A percentile compares a stretch with the other conserved stretches of the same genome.
Conservation (phyloP, 2,888 invertebrate genomes). For the Drosophila merina region DNA sequence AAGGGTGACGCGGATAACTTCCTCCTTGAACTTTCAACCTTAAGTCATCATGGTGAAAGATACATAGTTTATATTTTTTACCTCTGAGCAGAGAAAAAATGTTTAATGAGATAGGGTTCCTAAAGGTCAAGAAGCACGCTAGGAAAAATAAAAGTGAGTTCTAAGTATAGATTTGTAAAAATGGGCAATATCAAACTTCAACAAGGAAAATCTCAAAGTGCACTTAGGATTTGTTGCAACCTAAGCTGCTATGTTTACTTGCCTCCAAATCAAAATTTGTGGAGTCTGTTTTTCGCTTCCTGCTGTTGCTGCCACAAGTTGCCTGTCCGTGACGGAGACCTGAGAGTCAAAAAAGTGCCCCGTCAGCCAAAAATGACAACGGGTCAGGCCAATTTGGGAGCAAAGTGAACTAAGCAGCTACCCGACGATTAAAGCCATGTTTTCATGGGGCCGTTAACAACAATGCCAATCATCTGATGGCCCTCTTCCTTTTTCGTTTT, state of each 20-base stretch:
- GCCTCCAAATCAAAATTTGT: slow-evolving; percentile 35
- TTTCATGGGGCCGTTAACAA: slow-evolving; percentile 24
- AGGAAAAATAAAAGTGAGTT: neutral
- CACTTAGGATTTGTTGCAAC: neutral
- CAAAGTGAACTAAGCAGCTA: slow-evolving; percentile 12
- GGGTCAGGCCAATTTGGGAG: slow-evolving; percentile 2
- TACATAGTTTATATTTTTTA: no score
- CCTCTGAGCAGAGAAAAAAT: no score
- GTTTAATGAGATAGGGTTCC: no score
- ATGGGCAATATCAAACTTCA: no score
- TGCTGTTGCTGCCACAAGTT: slow-evolving; percentile 24
- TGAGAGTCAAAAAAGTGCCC: slow-evolving; percentile 1
- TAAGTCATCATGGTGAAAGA: no score
- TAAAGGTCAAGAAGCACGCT: neutral
- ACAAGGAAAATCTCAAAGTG: neutral
- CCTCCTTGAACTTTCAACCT: no score
- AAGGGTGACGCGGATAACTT: no score
- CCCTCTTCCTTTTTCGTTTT: neutral
- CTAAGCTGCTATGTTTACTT: slow-evolving; percentile 14
- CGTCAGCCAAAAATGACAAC: slow-evolving; percentile 29
- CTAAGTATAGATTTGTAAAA: neutral
- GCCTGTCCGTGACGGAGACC: neutral
- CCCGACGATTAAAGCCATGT: slow-evolving; percentile 25
- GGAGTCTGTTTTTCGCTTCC: neutral
- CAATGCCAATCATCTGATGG: slow-evolving; percentile 35